These are phyloP conservation scores for Phanerotoma sp. DNA, from an alignment of 2,888 invertebrate species.

Conservation along the genomic window DNA sequence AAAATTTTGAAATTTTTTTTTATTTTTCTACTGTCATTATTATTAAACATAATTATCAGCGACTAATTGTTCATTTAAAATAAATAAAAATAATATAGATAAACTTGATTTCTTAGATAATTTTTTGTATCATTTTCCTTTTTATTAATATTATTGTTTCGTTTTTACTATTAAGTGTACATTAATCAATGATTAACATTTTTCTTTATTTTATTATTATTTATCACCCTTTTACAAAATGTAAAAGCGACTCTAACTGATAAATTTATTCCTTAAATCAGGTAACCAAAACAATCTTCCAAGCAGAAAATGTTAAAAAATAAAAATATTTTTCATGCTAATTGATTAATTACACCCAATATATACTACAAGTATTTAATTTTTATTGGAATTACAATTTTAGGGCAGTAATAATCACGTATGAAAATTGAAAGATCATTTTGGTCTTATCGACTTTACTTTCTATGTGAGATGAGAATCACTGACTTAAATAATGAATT, in stretches of 20 bases:
- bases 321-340: constrained; percentile 28
- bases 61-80: no score
- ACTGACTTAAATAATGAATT: constrained; percentile 11
- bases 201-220: not conserved
- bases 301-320: not conserved
- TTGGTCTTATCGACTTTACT: constrained; percentile 4
- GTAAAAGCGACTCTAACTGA: not conserved
- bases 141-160: constrained; percentile 3
- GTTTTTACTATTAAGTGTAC: constrained; percentile 6
- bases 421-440: constrained; percentile 29
- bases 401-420: not conserved
- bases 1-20: not conserved
- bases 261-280: not conserved
- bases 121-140: not conserved
- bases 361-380: constrained; percentile 27
- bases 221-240: not conserved
- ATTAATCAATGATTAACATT: not conserved
- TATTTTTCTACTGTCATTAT: not conserved
- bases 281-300: constrained; percentile 4
- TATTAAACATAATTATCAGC: no score
- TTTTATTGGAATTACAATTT: not conserved
- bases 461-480: constrained; percentile 5
- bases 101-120: not conserved
- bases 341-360: constrained; percentile 28
- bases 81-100: not conserved